Conservation (phyloP, 2,888 invertebrate species). For the Terebella lapidaria region DNA sequence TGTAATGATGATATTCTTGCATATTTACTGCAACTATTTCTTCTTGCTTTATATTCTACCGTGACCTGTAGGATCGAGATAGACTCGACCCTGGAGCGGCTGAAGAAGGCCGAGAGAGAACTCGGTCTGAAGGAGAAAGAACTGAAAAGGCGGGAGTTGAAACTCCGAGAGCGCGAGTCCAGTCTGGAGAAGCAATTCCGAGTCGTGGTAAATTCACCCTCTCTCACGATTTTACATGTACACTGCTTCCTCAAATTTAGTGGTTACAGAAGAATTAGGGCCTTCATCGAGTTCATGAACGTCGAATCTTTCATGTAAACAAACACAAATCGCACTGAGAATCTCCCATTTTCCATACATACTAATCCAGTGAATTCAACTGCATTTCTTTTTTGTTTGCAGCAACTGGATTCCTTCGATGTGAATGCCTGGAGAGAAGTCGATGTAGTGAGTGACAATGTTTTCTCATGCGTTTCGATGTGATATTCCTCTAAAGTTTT, state of each 20-base stretch:
- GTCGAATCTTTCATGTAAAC: too few species aligned
- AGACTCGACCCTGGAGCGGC: slow-evolving; percentile 41
- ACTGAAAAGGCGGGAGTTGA: slow-evolving; percentile 43
- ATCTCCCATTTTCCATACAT: too few species aligned
- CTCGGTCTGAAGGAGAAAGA: slow-evolving; percentile 45
- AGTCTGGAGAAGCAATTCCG: slow-evolving; percentile 43
- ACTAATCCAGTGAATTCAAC: too few species aligned
- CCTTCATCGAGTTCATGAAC: too few species aligned
- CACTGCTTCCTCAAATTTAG: too few species aligned
- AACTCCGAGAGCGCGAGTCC: slow-evolving; percentile 42
- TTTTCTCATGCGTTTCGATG: neutral
- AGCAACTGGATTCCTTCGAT: slow-evolving; percentile 50
- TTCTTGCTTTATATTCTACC: too few species aligned
- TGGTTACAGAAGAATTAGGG: too few species aligned
- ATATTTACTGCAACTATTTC: too few species aligned
- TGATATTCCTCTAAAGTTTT: neutral
- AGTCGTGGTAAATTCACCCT: slow-evolving; percentile 36
- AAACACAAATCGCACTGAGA: too few species aligned
- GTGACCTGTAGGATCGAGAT: slow-evolving; percentile 52
- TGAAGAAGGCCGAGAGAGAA: slow-evolving; percentile 48
- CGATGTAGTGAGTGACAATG: slow-evolving; percentile 49
- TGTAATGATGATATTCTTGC: too few species aligned
- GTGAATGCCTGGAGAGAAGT: slow-evolving; percentile 52
- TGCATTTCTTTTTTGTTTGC: neutral
- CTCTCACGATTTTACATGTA: too few species aligned